Evolutionary conservation across 2,888 invertebrate species (phyloP), one percentile per base, ranked within the genome.

Genomic region (Zygaena filipendulae): DNA sequence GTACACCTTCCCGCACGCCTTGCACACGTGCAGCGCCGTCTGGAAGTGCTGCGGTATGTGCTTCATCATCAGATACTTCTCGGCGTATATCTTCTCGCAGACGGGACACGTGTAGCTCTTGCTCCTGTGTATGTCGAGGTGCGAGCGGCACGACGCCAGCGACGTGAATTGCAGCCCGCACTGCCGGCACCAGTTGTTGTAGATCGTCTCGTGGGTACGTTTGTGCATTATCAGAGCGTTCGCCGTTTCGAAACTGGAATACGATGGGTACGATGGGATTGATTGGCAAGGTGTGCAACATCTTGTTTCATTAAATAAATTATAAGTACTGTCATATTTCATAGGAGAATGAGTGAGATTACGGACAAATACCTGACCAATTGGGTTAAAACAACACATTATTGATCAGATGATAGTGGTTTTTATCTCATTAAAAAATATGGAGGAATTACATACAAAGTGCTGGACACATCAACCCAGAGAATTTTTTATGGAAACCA

Each of bases 1-100:
- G 54, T 82, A 85, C 1, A 77, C 66, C 45, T 81, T 82, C 1
- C 81, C 81, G 43, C 84, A 84, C 10, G 82, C 63, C 38, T 82
- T 82, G 54, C 86, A 86, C 45, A 84, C 69, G 47, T 75, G 74
- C 3, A 69, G 40, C 12, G 63, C 56, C 2, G 52, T 39, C 30
- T 64, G 63, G 29, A 75, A 75, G 34, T 77, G 77, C 12, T 44
- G 44, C 0, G 57, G 47, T n/a, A 67, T 39, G 35, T 79, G 79
- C 30, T 64, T 69, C 32, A 58, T 40, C 3, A 64, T 39, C 12
- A 59, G 43, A 36, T 68, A 49, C 29, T 64, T 66, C 48, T 85
- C 84, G 8, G 71, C 68, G 45, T 84, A 85, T 1, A 64, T 59
- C 38, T 77, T 72, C 21, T 61, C 69, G 59, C 86, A 86, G 4